These are phyloP conservation scores for Channa argus DNA, from an alignment of 2,113 vertebrate genomes.

Conservation along the genomic window DNA sequence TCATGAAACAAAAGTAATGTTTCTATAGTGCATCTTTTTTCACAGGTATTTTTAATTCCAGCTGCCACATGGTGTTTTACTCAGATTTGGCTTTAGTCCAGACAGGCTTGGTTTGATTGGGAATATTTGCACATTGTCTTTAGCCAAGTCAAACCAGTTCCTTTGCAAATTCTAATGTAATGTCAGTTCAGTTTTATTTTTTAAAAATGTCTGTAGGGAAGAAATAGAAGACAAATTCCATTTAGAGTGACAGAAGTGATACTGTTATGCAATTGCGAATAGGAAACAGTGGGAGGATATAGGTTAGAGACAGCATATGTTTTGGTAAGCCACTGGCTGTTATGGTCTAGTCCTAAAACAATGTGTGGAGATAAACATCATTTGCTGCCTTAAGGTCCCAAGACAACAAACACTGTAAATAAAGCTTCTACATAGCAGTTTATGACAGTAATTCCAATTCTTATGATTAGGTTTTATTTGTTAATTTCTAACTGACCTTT, in stretches of 20 bases:
- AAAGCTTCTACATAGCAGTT: no score
- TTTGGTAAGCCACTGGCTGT: no score
- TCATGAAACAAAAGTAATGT: background rate
- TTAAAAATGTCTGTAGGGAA: background rate
- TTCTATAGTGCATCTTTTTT: constrained; percentile 20
- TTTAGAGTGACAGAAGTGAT: constrained; percentile 51
- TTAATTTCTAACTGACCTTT: constrained; percentile 21
- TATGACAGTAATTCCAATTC: background rate
- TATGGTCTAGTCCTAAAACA: no score
- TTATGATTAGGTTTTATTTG: background rate
- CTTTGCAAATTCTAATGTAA: background rate
- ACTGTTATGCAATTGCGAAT: constrained; percentile 63
- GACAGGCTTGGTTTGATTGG: constrained; percentile 1
- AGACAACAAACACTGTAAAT: background rate
- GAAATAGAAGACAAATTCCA: no score
- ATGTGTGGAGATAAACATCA: background rate
- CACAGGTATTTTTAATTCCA: constrained; percentile 17
- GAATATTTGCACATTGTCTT: constrained; percentile 10
- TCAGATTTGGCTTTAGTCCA: constrained; percentile 15
- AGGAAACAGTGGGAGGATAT: constrained; percentile 68
- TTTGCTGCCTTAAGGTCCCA: background rate
- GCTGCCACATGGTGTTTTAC: constrained; percentile 21
- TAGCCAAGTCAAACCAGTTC: constrained; percentile 45
- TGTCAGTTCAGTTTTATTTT: background rate
- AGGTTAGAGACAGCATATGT: constrained; percentile 10